A percentile compares a stretch with the other conserved stretches of the same genome.
phyloP scores from a whole-genome alignment of 1,140 invertebrate species.

The Holcopasites calliopsidis region DNA sequence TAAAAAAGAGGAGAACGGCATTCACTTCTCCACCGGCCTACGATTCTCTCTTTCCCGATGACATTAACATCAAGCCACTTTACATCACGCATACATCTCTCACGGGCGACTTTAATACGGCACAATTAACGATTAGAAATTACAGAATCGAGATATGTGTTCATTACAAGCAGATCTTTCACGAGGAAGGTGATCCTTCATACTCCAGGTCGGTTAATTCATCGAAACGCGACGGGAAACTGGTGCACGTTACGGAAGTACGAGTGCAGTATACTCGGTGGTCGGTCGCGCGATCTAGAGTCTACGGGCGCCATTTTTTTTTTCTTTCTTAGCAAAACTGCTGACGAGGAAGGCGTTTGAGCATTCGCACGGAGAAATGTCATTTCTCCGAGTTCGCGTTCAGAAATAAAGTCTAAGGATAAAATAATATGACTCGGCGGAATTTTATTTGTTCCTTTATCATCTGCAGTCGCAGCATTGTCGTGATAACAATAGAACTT shows the following conservation, averaged over 20 bases:
- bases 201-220: not conserved
- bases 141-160: not conserved
- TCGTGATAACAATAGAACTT: not conserved
- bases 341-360: constrained; percentile 9
- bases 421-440: not conserved
- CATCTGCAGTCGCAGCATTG: too few relatives aligned
- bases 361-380: not conserved
- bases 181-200: not conserved
- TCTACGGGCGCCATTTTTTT: constrained; percentile 39
- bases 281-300: constrained; percentile 40
- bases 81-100: not conserved
- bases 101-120: not conserved
- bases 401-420: not conserved
- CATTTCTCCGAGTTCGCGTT: not conserved
- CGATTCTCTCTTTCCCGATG: constrained; percentile 17
- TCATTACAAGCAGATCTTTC: not conserved
- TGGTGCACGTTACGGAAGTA: constrained; percentile 32
- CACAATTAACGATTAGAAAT: not conserved
- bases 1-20: not conserved
- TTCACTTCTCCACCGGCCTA: constrained; percentile 27
- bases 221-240: constrained; percentile 4
- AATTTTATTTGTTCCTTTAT: not conserved
- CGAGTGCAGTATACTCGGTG: constrained; percentile 15
- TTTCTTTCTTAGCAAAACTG: constrained; percentile 26
- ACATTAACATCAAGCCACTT: constrained; percentile 28